A percentile compares a stretch with the other conserved stretches of the same genome.
Evolutionary conservation across 2,888 invertebrate species (phyloP).

Genomic region (Thymelicus lineola): DNA sequence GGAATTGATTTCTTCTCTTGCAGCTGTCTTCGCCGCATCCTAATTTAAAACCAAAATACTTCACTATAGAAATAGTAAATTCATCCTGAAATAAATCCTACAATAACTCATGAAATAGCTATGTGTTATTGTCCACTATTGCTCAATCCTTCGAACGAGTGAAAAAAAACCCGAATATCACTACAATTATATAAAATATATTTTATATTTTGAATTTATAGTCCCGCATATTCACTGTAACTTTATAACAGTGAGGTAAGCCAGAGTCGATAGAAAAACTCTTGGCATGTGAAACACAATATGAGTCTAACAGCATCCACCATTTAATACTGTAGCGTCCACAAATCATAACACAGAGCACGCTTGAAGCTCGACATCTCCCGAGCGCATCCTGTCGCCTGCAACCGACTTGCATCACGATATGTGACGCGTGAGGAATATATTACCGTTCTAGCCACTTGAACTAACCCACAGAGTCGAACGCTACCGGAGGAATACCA

Average conservation of each 20-base stretch:
- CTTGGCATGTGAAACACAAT: constrained; percentile 1
- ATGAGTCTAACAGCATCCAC: neutral
- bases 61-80: too few species aligned
- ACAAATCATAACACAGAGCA: constrained; percentile 13
- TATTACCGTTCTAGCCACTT: constrained; percentile 3
- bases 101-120: too few species aligned
- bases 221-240: too few species aligned
- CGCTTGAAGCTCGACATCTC: constrained; percentile 18
- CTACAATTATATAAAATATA: too few species aligned
- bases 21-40: neutral
- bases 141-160: too few species aligned
- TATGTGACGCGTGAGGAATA: constrained; percentile 21
- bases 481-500: neutral
- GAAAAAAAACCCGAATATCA: too few species aligned
- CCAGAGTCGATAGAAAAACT: neutral
- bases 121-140: too few species aligned
- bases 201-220: too few species aligned
- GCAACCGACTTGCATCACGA: constrained; percentile 21
- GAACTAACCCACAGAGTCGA: neutral
- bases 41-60: neutral
- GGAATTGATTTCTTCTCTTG: neutral
- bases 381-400: constrained; percentile 16
- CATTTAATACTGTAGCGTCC: constrained; percentile 1
- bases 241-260: neutral
- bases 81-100: too few species aligned